Evolutionary conservation across 2,113 vertebrate genomes (phyloP), one percentile per base, ranked within the genome.

Genomic region (Malaclemys terrapin): DNA sequence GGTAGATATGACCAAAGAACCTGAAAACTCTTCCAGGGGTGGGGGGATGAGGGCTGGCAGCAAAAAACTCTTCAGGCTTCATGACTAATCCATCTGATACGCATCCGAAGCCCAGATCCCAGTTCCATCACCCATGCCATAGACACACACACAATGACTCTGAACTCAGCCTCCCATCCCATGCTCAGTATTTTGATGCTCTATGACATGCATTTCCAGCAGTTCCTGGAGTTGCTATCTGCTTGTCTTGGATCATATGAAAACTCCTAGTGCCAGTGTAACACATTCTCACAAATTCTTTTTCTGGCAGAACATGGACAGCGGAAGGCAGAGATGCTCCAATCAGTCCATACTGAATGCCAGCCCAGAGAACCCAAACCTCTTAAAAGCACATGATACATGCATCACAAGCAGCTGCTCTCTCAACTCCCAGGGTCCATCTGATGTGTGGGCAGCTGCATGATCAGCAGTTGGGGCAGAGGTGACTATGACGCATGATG

Each of bases 361-460:
- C 91, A 84, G 90, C 19, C 47, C 31, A 85, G 62, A 88, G 84
- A 92, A 96, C 81, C 85, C 84, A 86, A 86, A 91, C 57, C 93
- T 82, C 94, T 97, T 91, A 97, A 86, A 98, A 92, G 92, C 95
- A 97, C 90, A 91, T 83, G 87, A 59, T 5, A 35, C 12, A 83
- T 54, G 81, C 38, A 82, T 75, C 4, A 19, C 72, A 5, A 0
- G 82, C 88, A 87, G 94, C 78, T 59, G 85, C 89, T 85, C 95
- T 95, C 56, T 45, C 82, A 10, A 83, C 81, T 75, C 56, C 57
- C 10, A 86, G 81, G 91, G 87, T 79, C 54, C 95, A 97, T 96
- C 97, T 97, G 96, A 95, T 29, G 47, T 0, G 0, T 94, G 88
- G 89, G 91, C 96, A 98, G 94, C 89, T 95, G 95, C 75, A 91